Conservation (phyloP, 2,113 vertebrate genomes). For the Carassius carassius region DNA sequence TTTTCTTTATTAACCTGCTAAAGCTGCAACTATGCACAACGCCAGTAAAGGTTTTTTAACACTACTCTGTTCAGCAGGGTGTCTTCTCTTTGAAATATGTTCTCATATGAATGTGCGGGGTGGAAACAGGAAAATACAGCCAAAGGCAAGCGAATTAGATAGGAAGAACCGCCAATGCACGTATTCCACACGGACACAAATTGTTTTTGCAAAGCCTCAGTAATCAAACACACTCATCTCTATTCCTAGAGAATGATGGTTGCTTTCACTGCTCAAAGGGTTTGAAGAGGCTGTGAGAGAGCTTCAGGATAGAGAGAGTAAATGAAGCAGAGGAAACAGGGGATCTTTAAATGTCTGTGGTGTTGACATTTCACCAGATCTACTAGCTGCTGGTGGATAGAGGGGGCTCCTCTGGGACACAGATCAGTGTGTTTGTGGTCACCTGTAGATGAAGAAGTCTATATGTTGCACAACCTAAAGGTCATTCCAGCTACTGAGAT, state of each 20-base stretch:
- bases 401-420: slow-evolving; percentile 31
- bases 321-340: slow-evolving; percentile 10
- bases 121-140: neutral
- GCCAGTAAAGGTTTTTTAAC: neutral
- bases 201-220: slow-evolving; percentile 22
- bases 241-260: slow-evolving; percentile 1
- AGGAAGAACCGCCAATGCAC: neutral
- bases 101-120: neutral
- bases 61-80: slow-evolving; percentile 7
- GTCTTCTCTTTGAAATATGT: neutral
- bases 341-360: slow-evolving; percentile 30
- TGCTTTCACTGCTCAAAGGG: neutral
- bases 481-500: neutral
- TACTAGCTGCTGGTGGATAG: slow-evolving; percentile 27
- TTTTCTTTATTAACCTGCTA: neutral
- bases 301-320: slow-evolving; percentile 3
- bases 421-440: slow-evolving; percentile 14
- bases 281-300: slow-evolving; percentile 10
- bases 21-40: slow-evolving; percentile 1
- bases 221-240: slow-evolving; percentile 24
- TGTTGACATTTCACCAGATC: slow-evolving; percentile 53
- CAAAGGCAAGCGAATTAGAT: neutral
- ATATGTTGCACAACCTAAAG: slow-evolving; percentile 15
- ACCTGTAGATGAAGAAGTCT: slow-evolving; percentile 31
- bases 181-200: slow-evolving; percentile 15